phyloP scores from a whole-genome alignment of 1,140 invertebrate genomes.

The Eufriesea mexicana region DNA sequence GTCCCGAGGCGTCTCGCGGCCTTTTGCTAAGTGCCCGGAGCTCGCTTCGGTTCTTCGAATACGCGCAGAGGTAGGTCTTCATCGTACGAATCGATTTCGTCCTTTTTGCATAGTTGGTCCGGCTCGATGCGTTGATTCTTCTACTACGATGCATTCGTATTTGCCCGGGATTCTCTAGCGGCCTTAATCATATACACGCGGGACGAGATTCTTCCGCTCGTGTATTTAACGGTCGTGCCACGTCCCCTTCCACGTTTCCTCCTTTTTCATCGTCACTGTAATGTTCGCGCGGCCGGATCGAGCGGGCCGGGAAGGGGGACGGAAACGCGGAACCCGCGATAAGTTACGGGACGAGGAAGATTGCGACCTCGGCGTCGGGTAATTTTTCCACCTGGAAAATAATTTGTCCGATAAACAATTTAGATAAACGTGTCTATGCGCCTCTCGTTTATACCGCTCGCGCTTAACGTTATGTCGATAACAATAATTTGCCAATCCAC shows the following conservation, averaged over 20 bases:
- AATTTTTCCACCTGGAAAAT: conserved; percentile 8
- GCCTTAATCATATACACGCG: not conserved
- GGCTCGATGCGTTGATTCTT: not conserved
- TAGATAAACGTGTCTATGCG: conserved; percentile 25
- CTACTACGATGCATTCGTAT: not conserved
- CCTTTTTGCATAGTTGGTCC: not conserved
- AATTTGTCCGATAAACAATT: conserved; percentile 26
- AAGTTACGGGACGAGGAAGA: not conserved
- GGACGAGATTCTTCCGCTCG: not conserved
- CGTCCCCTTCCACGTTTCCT: not conserved
- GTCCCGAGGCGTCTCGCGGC: not conserved
- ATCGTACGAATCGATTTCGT: not conserved
- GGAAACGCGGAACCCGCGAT: not conserved
- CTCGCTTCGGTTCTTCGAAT: not conserved
- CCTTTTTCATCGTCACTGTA: too few relatives aligned
- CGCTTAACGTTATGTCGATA: conserved; percentile 35
- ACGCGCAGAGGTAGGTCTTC: not conserved
- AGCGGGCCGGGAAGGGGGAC: not conserved
- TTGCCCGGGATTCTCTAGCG: not conserved
- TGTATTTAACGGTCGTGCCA: not conserved
- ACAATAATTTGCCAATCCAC: conserved; percentile 36
- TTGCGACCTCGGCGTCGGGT: not conserved
- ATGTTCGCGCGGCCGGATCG: not conserved
- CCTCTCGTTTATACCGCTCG: not conserved
- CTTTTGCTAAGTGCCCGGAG: not conserved